A percentile compares a stretch with the other conserved stretches of the same genome.
Conservation (phyloP, 35 echinoderm and acorn worm genomes). For the Apostichopus japonicus region DNA sequence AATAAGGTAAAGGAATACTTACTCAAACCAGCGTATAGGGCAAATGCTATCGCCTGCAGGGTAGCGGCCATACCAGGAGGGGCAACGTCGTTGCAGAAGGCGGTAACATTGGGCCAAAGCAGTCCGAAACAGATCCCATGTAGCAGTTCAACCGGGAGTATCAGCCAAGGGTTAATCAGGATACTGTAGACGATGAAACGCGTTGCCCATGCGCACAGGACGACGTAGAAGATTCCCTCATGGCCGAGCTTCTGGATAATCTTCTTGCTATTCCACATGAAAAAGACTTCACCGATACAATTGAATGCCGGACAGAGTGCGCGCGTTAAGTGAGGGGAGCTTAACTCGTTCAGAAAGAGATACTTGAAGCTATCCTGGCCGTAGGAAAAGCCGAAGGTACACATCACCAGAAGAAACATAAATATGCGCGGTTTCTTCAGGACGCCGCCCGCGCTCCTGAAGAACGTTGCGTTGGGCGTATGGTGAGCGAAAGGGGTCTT, state of each 20-base stretch:
- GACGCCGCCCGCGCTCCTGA: constrained; percentile 17
- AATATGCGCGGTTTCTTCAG: constrained; percentile 13
- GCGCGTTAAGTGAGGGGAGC: constrained; percentile 31
- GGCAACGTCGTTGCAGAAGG: constrained; percentile 48
- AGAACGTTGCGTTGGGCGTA: constrained; percentile 38
- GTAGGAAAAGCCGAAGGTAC: constrained; percentile 27
- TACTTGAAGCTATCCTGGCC: constrained; percentile 50
- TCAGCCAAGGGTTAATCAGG: constrained; percentile 62
- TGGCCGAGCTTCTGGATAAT: constrained; percentile 63
- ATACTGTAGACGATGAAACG: constrained; percentile 65
- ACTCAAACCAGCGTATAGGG: constrained; percentile 50
- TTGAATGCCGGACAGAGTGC: constrained; percentile 45
- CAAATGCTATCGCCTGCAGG: constrained; percentile 54
- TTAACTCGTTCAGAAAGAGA: constrained; percentile 49
- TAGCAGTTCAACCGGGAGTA: constrained; percentile 52
- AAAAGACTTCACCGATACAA: constrained; percentile 62
- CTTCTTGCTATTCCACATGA: constrained; percentile 58
- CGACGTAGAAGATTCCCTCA: constrained; percentile 60
- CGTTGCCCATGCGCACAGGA: constrained; percentile 39
- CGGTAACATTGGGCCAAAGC: constrained; percentile 55
- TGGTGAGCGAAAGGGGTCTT: constrained; percentile 36
- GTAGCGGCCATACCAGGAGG: constrained; percentile 71
- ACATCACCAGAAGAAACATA: constrained; percentile 18
- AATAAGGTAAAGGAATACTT: neutral
- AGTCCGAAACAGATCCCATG: constrained; percentile 67